phyloP scores from a whole-genome alignment of 2,113 vertebrate species.

The Epinephelus fuscoguttatus region DNA sequence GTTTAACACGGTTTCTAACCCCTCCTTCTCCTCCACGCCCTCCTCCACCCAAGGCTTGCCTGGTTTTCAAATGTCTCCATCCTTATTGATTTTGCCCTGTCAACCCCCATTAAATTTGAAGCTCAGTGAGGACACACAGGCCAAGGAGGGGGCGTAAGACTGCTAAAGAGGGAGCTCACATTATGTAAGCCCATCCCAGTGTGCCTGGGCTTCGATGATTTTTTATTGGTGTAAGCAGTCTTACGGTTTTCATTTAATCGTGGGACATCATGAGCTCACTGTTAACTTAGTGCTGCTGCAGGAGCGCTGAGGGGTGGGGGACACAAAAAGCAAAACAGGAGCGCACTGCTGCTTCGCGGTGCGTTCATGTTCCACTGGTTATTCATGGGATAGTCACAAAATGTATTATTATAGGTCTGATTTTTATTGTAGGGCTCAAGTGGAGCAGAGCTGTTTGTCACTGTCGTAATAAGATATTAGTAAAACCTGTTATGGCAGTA shows the following conservation, averaged over 20 bases:
- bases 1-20: neutral
- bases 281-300: conserved; percentile 51
- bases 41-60: neutral
- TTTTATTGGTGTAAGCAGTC: neutral
- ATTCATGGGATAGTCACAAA: neutral
- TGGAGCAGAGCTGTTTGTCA: neutral
- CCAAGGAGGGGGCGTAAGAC: conserved; percentile 23
- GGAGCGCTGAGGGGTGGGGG: conserved; percentile 34
- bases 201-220: neutral
- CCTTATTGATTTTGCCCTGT: conserved; percentile 68
- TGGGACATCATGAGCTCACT: neutral
- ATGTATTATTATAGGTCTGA: neutral
- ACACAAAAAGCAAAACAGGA: conserved; percentile 22
- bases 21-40: neutral
- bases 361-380: conserved; percentile 27
- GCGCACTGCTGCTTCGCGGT: conserved; percentile 22
- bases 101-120: conserved; percentile 59
- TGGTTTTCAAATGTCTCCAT: conserved; percentile 19
- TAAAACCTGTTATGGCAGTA: neutral
- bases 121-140: conserved; percentile 50
- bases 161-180: conserved; percentile 13
- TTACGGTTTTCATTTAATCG: neutral
- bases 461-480: too few relatives aligned
- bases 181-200: conserved; percentile 21
- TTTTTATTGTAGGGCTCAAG: neutral